Percentiles rank a stretch among this genome's conserved stretches.
These are phyloP conservation scores for Agrenia bidenticulata DNA, from an alignment of 2,888 invertebrate genomes.

Conservation along the genomic window DNA sequence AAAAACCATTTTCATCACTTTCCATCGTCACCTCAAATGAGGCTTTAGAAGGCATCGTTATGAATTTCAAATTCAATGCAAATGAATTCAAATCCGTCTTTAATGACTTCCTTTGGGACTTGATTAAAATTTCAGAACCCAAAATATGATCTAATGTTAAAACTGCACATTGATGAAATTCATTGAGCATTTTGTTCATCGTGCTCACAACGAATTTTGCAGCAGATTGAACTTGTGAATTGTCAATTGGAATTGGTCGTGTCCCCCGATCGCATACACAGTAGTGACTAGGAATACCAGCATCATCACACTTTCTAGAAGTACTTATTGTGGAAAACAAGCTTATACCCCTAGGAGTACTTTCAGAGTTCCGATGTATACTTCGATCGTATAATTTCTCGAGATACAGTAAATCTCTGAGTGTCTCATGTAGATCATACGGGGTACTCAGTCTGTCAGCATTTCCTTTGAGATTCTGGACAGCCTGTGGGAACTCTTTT, in stretches of 20 bases:
- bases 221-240: conserved; percentile 14
- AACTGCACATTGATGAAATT: conserved; percentile 56
- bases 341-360: conserved; percentile 18
- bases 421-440: conserved; percentile 79
- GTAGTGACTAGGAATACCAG: conserved; percentile 22
- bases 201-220: conserved; percentile 19
- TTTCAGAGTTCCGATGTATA: too few species aligned
- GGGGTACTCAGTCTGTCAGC: conserved; percentile 68
- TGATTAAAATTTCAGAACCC: conserved; percentile 60
- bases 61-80: conserved; percentile 8
- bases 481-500: conserved; percentile 64
- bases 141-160: conserved; percentile 66
- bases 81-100: background rate
- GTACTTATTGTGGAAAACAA: conserved; percentile 12
- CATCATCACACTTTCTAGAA: conserved; percentile 21
- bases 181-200: conserved; percentile 23
- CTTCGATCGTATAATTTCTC: background rate
- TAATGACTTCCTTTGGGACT: too few species aligned
- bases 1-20: conserved; percentile 3
- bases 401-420: conserved; percentile 65
- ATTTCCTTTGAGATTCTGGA: conserved; percentile 62
- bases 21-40: conserved; percentile 76
- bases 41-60: conserved; percentile 64
- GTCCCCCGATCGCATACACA: conserved; percentile 30
- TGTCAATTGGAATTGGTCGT: conserved; percentile 9